phyloP scores from a whole-genome alignment of 2,113 vertebrate genomes.

The Furnarius figulus region DNA sequence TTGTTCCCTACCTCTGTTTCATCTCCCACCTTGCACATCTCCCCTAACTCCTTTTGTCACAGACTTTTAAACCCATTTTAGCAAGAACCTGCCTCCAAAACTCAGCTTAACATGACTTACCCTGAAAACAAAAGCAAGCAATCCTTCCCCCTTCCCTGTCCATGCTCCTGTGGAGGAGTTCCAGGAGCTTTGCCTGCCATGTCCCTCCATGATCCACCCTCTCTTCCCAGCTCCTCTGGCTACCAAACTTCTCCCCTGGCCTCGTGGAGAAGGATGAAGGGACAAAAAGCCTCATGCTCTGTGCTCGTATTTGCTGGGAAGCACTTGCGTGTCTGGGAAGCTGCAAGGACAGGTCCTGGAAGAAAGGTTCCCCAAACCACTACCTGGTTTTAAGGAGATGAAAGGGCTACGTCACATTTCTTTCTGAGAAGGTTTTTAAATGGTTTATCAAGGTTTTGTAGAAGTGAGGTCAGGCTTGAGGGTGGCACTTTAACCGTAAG shows the following conservation, averaged over 20 bases:
- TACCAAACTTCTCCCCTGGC: neutral
- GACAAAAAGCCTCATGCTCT: accelerated
- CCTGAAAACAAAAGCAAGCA: neutral
- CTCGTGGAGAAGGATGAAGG: accelerated
- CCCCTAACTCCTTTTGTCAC: neutral
- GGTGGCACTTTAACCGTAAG: accelerated
- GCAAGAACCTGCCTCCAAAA: neutral
- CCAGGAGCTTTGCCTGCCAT: accelerated
- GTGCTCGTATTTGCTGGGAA: accelerated
- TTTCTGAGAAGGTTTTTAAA: neutral
- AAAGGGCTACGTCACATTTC: neutral
- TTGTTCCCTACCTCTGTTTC: neutral
- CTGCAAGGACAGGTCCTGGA: neutral
- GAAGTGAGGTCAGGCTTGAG: neutral
- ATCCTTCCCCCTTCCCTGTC: neutral
- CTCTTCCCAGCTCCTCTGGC: neutral
- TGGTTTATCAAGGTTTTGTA: neutral
- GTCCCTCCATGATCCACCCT: neutral
- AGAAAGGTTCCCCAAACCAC: neutral
- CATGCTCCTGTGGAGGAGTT: accelerated
- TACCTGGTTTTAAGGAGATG: neutral
- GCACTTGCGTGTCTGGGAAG: neutral
- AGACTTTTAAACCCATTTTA: accelerated
- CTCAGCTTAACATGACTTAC: accelerated
- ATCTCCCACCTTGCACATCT: neutral